phyloP scores from a whole-genome alignment of 2,888 invertebrate species.

The Amiota minor region DNA sequence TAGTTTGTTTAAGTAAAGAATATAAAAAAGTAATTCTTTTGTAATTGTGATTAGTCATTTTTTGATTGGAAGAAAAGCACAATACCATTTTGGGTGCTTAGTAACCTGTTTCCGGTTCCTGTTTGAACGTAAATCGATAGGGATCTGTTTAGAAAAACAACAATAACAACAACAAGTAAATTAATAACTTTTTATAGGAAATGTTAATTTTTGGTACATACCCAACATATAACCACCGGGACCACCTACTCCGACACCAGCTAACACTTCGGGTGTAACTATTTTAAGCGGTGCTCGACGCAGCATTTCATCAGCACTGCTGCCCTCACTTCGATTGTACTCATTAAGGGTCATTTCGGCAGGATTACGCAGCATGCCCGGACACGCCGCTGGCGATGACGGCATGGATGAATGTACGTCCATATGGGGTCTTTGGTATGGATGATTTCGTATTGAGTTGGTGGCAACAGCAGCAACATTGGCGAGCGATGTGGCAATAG shows the following conservation, averaged over 20 bases:
- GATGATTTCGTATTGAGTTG: slow-evolving; percentile 47
- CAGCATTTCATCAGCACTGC: slow-evolving; percentile 65
- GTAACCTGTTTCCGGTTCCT: slow-evolving; percentile 73
- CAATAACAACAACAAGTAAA: slow-evolving; percentile 3
- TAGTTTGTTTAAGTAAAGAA: slow-evolving; percentile 41
- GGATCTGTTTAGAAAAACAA: slow-evolving; percentile 52
- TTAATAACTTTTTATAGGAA: not conserved
- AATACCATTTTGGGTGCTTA: slow-evolving; percentile 38
- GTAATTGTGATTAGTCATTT: not conserved
- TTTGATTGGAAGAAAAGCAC: slow-evolving; percentile 49
- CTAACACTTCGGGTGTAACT: slow-evolving; percentile 61
- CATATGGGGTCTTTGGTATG: slow-evolving; percentile 56
- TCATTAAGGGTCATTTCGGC: slow-evolving; percentile 72
- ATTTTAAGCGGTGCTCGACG: slow-evolving; percentile 70
- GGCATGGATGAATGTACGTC: slow-evolving; percentile 59
- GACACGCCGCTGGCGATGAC: slow-evolving; percentile 49
- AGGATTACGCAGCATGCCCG: slow-evolving; percentile 63
- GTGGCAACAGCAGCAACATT: slow-evolving; percentile 43
- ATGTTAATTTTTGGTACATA: slow-evolving; percentile 37
- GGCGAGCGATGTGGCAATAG: slow-evolving; percentile 48
- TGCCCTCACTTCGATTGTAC: slow-evolving; percentile 68
- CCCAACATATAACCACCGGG: slow-evolving; percentile 57
- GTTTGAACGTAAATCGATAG: slow-evolving; percentile 72
- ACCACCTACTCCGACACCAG: slow-evolving; percentile 37
- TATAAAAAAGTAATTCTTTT: slow-evolving; percentile 22